phyloP scores from a whole-genome alignment of 2,113 vertebrate species.

The Gambusia holbrooki region DNA sequence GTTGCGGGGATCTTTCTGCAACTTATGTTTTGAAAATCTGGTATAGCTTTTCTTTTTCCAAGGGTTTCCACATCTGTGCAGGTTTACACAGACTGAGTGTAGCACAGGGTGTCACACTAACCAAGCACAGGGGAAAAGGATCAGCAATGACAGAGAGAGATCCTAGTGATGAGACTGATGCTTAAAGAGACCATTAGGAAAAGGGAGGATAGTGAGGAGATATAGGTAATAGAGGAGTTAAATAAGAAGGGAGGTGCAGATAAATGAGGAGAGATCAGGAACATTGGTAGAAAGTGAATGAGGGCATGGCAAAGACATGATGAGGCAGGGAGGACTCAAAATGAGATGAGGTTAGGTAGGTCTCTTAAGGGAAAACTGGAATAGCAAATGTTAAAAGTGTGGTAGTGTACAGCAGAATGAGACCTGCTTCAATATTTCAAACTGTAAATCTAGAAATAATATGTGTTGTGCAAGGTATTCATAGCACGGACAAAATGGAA shows the following conservation, averaged over 20 bases:
- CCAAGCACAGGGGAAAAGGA: background rate
- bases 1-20: too few relatives aligned
- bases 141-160: background rate
- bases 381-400: slow-evolving; percentile 15
- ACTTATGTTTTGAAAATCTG: too few relatives aligned
- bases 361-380: slow-evolving; percentile 19
- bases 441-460: background rate
- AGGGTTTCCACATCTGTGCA: slow-evolving; percentile 4
- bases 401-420: slow-evolving; percentile 11
- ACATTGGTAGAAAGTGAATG: slow-evolving; percentile 30
- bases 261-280: slow-evolving; percentile 23
- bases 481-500: slow-evolving; percentile 2
- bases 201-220: slow-evolving; percentile 1
- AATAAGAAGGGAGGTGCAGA: slow-evolving; percentile 13
- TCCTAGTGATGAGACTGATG: slow-evolving; percentile 3
- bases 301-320: slow-evolving; percentile 21
- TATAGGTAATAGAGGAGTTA: background rate
- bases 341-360: slow-evolving; percentile 21
- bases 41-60: background rate
- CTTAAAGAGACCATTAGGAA: slow-evolving; percentile 19
- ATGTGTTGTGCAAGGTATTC: background rate
- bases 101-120: slow-evolving; percentile 23
- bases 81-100: slow-evolving; percentile 40
- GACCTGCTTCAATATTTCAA: slow-evolving; percentile 6
- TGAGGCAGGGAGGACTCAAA: slow-evolving; percentile 12